phyloP scores from a whole-genome alignment of 2,888 invertebrate species.

The Drosophila dives region DNA sequence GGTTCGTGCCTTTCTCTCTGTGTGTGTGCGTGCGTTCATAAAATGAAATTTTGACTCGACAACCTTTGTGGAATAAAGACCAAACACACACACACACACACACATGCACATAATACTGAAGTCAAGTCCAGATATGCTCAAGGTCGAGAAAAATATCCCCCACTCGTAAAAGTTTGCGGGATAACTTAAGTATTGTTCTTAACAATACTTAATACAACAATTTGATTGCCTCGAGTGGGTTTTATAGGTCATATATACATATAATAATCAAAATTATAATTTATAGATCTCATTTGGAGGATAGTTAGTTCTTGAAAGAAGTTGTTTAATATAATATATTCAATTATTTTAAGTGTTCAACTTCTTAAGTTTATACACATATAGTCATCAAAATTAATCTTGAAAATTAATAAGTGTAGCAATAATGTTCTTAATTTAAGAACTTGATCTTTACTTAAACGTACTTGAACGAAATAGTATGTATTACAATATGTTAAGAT shows the following conservation, averaged over 20 bases:
- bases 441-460: background rate
- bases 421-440: background rate
- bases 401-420: background rate
- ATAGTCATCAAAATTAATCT: background rate
- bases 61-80: background rate
- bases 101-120: background rate
- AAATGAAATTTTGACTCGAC: slow-evolving; percentile 67
- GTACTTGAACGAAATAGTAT: background rate
- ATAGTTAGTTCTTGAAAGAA: background rate
- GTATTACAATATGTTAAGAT: background rate
- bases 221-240: background rate
- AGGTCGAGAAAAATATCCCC: background rate
- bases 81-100: slow-evolving; percentile 22
- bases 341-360: background rate
- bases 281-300: background rate
- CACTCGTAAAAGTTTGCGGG: background rate
- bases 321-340: background rate
- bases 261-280: background rate
- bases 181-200: background rate
- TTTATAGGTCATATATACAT: background rate
- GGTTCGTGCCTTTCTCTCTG: slow-evolving; percentile 24
- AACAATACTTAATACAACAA: background rate
- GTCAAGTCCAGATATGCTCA: background rate
- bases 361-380: background rate
- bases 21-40: slow-evolving; percentile 69